Percentiles rank a stretch among this genome's conserved stretches.
These are phyloP conservation scores for Apoderus coryli DNA, from an alignment of 2,888 invertebrate species.

Conservation along the genomic window DNA sequence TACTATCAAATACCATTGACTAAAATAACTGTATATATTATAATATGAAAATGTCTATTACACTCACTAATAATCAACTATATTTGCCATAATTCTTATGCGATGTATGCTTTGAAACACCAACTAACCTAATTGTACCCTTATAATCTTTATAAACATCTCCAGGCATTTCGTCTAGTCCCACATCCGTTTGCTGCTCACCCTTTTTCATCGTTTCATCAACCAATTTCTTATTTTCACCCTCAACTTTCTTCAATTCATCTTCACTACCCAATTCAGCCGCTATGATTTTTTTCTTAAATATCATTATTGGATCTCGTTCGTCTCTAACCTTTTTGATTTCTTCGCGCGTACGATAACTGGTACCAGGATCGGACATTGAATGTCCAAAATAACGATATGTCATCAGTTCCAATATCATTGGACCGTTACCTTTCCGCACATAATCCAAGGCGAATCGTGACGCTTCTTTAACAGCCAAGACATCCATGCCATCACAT, in stretches of 20 bases:
- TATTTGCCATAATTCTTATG: no score
- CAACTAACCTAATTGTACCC: no score
- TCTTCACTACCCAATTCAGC: slow-evolving; percentile 60
- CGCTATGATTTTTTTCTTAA: slow-evolving; percentile 66
- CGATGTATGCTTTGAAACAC: no score
- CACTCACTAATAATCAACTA: no score
- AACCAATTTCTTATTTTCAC: slow-evolving; percentile 63
- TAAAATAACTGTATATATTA: no score
- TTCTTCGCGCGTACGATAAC: slow-evolving; percentile 83
- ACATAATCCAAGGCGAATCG: slow-evolving; percentile 48
- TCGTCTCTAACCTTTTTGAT: slow-evolving; percentile 83
- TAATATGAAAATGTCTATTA: no score
- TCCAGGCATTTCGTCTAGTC: slow-evolving; percentile 13
- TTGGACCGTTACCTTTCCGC: slow-evolving; percentile 52
- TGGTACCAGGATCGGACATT: slow-evolving; percentile 96
- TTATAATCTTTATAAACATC: slow-evolving; percentile 15
- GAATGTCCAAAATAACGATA: slow-evolving; percentile 85
- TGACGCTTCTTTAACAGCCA: slow-evolving; percentile 56
- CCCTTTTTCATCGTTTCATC: slow-evolving; percentile 13
- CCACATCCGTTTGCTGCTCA: slow-evolving; percentile 10
- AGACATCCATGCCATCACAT: slow-evolving; percentile 70
- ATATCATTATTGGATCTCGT: slow-evolving; percentile 82
- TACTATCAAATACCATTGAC: no score
- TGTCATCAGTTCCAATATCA: slow-evolving; percentile 63
- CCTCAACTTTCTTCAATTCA: slow-evolving; percentile 65